Base-by-base conservation (phyloP, 2,797 vertebrate species). In the Pangasius mekongensis region DNA sequence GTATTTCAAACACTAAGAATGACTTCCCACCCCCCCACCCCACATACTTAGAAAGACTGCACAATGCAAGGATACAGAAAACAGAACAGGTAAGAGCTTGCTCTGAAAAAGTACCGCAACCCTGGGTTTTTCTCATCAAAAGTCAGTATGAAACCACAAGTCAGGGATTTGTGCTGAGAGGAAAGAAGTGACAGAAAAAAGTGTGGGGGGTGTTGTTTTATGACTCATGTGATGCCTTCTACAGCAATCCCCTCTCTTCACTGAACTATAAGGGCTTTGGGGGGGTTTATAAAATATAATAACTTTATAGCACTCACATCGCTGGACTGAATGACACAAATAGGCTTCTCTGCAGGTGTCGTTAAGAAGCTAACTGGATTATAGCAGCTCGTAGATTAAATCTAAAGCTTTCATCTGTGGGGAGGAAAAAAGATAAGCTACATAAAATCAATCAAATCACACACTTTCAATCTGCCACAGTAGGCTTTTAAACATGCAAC, bases 121-220 rank as follows among this genome's bases (percentile, higher is more conserved):
- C 11, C 33, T 62, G 87, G 58, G 49, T 77, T 76, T 87, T 87
- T 89, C 73, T 93, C 89, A 94, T 91, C 90, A 92, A 77, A 86
- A 83, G 69, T 76, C 86, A 85, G 86, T 78, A 62, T 5, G 66
- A 87, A 87, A 89, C 85, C 56, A 33, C 52, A 60, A 82, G 81
- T 73, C 86, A 71, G 11, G 74, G 69, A 87, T 69, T 60, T 74
- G 74, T 39, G 54, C 49, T 56, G 78, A 87, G 18, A 76, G 85
- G 83, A 90, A 91, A 27, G 58, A 85, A 56, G 33, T 73, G 33
- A 81, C 56, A 74, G 73, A 80, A 84, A 56, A 39, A 64, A 39
- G 77, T 36, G 47, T 33, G 49, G 22, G 9, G 24, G 69, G 49
- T 47, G 84, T 83, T 64, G 49, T 47, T 47, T 77, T 67, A 58